Percentiles rank a stretch among this genome's conserved stretches.
Evolutionary conservation across 30 jellyfish, hydroid and myxozoan genomes (phyloP).

Genomic region (Chrysaora quinquecirrha): DNA sequence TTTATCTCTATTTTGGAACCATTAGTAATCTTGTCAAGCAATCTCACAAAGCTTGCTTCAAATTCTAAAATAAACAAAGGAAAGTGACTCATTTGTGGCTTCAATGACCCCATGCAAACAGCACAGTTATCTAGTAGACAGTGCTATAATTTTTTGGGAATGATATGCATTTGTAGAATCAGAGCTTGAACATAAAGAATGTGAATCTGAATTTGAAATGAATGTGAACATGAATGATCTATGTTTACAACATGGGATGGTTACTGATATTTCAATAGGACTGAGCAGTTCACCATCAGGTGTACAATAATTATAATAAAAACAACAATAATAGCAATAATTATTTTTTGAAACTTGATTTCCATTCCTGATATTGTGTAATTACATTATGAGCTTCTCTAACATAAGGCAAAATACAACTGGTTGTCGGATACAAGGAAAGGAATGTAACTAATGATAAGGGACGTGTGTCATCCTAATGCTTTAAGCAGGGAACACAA

Average conservation of each 20-base stretch:
- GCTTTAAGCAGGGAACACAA: no score
- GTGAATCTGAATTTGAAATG: background rate
- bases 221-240: background rate
- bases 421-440: no score
- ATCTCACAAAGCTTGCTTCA: conserved; percentile 89
- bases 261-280: no score
- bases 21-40: conserved; percentile 87
- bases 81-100: background rate
- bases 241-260: background rate
- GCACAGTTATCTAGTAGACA: background rate
- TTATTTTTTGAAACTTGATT: no score
- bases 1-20: conserved; percentile 92
- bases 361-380: no score
- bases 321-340: no score
- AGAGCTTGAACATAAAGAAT: background rate
- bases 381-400: no score
- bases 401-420: no score
- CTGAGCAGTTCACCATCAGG: no score
- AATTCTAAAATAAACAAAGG: conserved; percentile 66
- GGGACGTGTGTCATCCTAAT: no score
- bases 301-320: no score
- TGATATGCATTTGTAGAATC: background rate
- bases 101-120: background rate
- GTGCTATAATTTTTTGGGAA: background rate
- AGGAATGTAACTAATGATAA: no score